Evolutionary conservation across 2,888 invertebrate species (phyloP).

Genomic region (Alcis repandata): DNA sequence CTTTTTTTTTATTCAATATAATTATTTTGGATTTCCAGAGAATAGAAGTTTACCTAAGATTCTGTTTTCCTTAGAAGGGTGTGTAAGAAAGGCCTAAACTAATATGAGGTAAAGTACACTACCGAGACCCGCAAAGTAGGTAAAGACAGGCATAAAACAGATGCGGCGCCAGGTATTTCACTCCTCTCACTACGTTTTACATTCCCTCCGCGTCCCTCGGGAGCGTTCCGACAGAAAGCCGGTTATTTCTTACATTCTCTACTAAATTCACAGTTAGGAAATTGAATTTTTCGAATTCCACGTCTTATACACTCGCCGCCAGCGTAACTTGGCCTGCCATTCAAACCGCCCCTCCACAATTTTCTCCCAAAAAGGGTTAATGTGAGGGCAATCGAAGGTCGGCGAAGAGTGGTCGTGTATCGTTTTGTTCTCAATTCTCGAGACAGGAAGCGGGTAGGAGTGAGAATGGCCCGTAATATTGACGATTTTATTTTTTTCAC

Average conservation of each 20-base stretch:
- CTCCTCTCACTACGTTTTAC: slow-evolving; percentile 71
- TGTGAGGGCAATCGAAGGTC: slow-evolving; percentile 56
- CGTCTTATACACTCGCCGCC: slow-evolving; percentile 60
- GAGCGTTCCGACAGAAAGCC: slow-evolving; percentile 67
- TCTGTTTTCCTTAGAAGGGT: slow-evolving; percentile 11
- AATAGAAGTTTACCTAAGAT: neutral
- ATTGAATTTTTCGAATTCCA: slow-evolving; percentile 83
- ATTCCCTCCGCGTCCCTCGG: slow-evolving; percentile 67
- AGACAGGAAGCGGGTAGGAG: slow-evolving; percentile 53
- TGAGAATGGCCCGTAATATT: slow-evolving; percentile 50
- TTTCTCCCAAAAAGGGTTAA: slow-evolving; percentile 50
- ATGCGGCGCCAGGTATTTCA: slow-evolving; percentile 66
- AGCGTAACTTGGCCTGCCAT: slow-evolving; percentile 59
- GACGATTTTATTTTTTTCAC: slow-evolving; percentile 55
- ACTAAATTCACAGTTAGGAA: slow-evolving; percentile 82
- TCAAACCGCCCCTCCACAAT: slow-evolving; percentile 41
- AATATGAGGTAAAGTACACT: slow-evolving; percentile 26
- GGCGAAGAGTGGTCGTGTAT: slow-evolving; percentile 51
- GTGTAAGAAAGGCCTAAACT: slow-evolving; percentile 21
- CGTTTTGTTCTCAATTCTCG: slow-evolving; percentile 65
- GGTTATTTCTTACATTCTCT: slow-evolving; percentile 77
- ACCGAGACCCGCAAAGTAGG: slow-evolving; percentile 30
- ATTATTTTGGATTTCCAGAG: neutral
- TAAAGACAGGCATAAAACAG: slow-evolving; percentile 54
- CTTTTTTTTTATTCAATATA: no score